These are phyloP conservation scores for Sinonovacula constricta DNA, from an alignment of 1,140 invertebrate species.

Conservation along the genomic window DNA sequence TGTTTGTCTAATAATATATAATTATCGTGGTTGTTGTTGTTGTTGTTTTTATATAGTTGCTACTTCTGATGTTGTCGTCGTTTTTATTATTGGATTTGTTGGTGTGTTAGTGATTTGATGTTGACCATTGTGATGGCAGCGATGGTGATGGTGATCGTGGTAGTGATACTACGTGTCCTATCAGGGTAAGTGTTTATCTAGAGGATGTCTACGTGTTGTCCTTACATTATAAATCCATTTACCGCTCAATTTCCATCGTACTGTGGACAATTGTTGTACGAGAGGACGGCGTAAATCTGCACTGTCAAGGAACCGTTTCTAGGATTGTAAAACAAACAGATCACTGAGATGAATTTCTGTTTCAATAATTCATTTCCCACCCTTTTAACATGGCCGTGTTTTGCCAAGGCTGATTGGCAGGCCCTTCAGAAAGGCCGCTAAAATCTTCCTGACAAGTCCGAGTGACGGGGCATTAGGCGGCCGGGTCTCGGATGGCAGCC, in stretches of 20 bases:
- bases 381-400: constrained; percentile 35
- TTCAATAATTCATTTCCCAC: constrained; percentile 25
- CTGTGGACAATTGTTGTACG: background rate
- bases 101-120: too few species aligned
- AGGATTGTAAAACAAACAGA: constrained; percentile 38
- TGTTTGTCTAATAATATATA: too few species aligned
- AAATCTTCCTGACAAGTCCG: background rate
- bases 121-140: too few species aligned
- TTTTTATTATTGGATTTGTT: too few species aligned
- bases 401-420: constrained; percentile 1
- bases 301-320: background rate
- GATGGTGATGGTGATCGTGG: too few species aligned
- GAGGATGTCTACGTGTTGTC: background rate
- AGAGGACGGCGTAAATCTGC: constrained; percentile 8
- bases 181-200: too few species aligned
- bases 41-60: too few species aligned
- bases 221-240: background rate
- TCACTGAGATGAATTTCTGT: constrained; percentile 22
- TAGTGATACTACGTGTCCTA: too few species aligned
- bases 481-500: background rate
- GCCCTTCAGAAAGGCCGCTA: background rate
- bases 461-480: background rate
- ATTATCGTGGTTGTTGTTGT: too few species aligned
- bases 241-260: background rate
- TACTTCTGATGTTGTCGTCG: too few species aligned